Evolutionary conservation across 1,140 invertebrate species (phyloP).

Genomic region (Pseudomyrmex flavicornis): DNA sequence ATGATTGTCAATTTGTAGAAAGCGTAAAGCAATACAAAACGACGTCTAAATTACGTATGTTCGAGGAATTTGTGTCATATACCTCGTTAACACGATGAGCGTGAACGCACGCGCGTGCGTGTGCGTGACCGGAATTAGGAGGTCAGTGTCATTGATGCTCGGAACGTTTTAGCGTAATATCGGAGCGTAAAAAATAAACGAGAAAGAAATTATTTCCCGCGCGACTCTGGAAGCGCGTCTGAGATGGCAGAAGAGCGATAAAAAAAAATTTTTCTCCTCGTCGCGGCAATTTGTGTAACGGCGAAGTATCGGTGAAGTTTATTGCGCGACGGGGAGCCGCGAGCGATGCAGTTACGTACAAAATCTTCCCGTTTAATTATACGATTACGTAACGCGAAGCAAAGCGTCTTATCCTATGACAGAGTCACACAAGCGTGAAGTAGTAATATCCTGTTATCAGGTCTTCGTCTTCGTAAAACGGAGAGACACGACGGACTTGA

Average conservation of each 20-base stretch:
- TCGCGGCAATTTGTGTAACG: conserved; percentile 19
- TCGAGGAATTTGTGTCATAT: neutral
- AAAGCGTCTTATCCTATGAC: conserved; percentile 3
- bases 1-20: neutral
- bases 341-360: neutral
- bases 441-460: conserved; percentile 13
- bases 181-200: neutral
- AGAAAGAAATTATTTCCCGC: neutral
- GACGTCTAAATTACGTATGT: neutral
- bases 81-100: neutral
- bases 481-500: neutral
- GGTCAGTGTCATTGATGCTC: conserved; percentile 6
- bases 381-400: conserved; percentile 28
- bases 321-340: conserved; percentile 1
- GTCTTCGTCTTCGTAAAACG: neutral
- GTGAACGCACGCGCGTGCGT: neutral
- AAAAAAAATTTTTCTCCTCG: neutral
- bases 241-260: neutral
- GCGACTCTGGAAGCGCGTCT: too few species aligned
- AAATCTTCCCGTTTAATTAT: conserved; percentile 30
- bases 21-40: neutral
- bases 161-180: neutral
- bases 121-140: conserved; percentile 28
- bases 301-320: conserved; percentile 20
- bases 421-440: conserved; percentile 13